A percentile compares a stretch with the other conserved stretches of the same genome.
These are phyloP conservation scores for Mystacornis crossleyi DNA, from an alignment of 2,113 vertebrate genomes.

Conservation along the genomic window DNA sequence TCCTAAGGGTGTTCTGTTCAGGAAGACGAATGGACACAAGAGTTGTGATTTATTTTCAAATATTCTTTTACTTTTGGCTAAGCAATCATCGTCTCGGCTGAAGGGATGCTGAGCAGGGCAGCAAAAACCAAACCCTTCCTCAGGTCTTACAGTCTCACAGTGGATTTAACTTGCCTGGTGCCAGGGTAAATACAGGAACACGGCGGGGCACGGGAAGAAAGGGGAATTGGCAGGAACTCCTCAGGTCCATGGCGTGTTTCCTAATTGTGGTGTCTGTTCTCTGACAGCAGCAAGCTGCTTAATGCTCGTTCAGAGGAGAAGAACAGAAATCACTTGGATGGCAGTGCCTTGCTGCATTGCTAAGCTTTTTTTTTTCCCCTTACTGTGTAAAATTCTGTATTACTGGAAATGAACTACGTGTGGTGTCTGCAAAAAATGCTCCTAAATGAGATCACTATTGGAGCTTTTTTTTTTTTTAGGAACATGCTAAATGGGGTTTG, in stretches of 20 bases:
- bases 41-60: not conserved
- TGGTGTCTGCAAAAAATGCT: not conserved
- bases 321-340: not conserved
- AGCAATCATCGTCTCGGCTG: not conserved
- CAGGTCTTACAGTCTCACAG: not conserved
- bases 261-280: not conserved
- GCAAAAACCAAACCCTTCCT: not conserved
- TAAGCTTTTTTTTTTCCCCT: not conserved
- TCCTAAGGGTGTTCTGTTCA: not conserved
- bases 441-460: not conserved
- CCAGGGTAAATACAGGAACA: not conserved
- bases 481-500: not conserved
- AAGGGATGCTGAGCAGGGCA: not conserved
- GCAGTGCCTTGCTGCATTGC: not conserved
- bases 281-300: not conserved
- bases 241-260: not conserved
- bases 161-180: not conserved
- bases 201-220: rapidly evolving
- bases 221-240: not conserved
- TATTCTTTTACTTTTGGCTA: not conserved
- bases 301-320: not conserved
- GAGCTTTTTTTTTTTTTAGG: not conserved
- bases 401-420: not conserved
- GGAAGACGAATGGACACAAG: not conserved
- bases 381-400: not conserved